phyloP scores from a whole-genome alignment of 2,113 vertebrate genomes.

The Barbus barbus region DNA sequence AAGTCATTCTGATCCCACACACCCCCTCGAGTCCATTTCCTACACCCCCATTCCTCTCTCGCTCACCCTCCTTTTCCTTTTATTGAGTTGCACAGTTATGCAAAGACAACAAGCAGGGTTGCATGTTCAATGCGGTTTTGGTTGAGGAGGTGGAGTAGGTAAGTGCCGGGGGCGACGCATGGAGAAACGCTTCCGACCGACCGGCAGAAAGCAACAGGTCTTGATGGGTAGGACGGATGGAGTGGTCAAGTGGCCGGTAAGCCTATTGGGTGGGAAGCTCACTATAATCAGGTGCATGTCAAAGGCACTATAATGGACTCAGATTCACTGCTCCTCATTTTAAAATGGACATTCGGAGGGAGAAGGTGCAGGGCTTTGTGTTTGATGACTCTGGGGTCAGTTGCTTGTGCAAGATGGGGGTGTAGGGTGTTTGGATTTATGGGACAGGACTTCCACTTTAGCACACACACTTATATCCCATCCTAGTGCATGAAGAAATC shows the following conservation, averaged over 20 bases:
- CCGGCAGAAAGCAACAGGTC: conserved; percentile 83
- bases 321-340: conserved; percentile 81
- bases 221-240: neutral
- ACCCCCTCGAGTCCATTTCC: conserved; percentile 71
- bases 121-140: conserved; percentile 89
- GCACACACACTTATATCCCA: conserved; percentile 29
- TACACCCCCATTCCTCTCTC: conserved; percentile 52
- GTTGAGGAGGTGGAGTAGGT: conserved; percentile 74
- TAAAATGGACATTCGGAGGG: conserved; percentile 79
- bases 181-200: conserved; percentile 74
- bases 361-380: conserved; percentile 75
- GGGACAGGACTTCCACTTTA: conserved; percentile 68
- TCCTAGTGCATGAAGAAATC: conserved; percentile 71
- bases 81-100: conserved; percentile 90
- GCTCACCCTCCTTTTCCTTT: conserved; percentile 61
- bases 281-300: conserved; percentile 80
- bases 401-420: conserved; percentile 70
- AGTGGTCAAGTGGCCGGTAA: conserved; percentile 1
- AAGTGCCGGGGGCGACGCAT: conserved; percentile 80
- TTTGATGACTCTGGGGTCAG: conserved; percentile 85
- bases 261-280: conserved; percentile 71
- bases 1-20: conserved; percentile 97
- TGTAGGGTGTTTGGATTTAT: conserved; percentile 75
- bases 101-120: conserved; percentile 93
- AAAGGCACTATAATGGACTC: conserved; percentile 82